Evolutionary conservation across 2,797 vertebrate species (phyloP).

Genomic region (Molossus alvarezi): DNA sequence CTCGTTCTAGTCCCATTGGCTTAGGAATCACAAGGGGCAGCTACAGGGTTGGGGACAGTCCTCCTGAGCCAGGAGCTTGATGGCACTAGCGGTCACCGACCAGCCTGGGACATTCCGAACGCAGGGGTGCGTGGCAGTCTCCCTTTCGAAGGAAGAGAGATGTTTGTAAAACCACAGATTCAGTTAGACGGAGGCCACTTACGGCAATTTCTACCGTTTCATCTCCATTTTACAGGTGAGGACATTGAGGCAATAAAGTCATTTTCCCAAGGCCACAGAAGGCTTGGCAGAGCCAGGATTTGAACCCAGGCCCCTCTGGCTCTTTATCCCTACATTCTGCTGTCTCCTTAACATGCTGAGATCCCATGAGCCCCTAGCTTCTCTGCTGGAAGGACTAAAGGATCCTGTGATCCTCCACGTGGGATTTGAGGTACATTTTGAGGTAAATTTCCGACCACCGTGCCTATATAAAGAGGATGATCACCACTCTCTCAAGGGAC

Average conservation of each 20-base stretch:
- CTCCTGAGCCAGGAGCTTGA: accelerated
- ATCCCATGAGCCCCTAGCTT: background rate
- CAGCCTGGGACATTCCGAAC: background rate
- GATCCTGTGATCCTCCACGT: background rate
- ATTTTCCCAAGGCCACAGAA: background rate
- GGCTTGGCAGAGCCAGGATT: background rate
- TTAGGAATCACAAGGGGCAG: background rate
- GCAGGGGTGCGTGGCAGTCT: background rate
- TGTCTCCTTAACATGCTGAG: background rate
- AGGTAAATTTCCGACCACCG: background rate
- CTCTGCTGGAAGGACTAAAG: background rate
- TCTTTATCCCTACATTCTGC: background rate
- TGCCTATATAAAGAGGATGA: accelerated
- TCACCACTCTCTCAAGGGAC: accelerated
- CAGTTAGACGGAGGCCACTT: accelerated
- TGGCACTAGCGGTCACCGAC: accelerated
- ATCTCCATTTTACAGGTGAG: background rate
- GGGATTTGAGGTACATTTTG: background rate
- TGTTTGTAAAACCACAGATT: background rate
- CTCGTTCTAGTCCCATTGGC: background rate
- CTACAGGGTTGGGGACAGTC: background rate
- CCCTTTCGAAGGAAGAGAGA: background rate
- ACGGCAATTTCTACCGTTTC: background rate
- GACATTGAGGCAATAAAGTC: background rate
- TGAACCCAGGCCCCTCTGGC: background rate